Percentiles rank a stretch among this genome's conserved stretches.
These are phyloP conservation scores for Syrmaticus mikado DNA, from an alignment of 2,113 vertebrate genomes.

Conservation along the genomic window DNA sequence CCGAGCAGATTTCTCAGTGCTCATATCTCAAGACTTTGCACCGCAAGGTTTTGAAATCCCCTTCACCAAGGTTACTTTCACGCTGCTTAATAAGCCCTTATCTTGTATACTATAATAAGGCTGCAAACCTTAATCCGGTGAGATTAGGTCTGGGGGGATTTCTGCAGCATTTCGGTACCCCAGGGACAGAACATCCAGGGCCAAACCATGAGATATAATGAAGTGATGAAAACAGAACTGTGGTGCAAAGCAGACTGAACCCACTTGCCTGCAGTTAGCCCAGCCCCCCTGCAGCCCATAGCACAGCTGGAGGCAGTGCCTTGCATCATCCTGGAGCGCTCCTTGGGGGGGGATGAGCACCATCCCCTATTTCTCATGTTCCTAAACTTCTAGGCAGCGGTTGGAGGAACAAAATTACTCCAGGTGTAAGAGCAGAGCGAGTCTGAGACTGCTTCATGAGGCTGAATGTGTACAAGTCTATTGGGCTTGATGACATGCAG, in stretches of 20 bases:
- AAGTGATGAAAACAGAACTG: neutral
- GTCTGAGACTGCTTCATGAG: too few species aligned
- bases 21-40: neutral
- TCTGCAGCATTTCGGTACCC: neutral
- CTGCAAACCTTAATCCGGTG: neutral
- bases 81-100: conserved; percentile 22
- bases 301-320: neutral
- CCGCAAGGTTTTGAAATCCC: conserved; percentile 15
- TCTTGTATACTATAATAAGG: conserved; percentile 21
- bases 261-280: neutral
- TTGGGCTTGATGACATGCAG: too few species aligned
- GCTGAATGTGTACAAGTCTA: too few species aligned
- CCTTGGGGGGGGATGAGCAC: neutral
- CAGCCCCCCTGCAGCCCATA: neutral
- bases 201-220: neutral
- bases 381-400: too few species aligned
- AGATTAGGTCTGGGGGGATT: neutral
- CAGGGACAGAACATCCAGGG: neutral
- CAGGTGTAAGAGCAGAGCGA: too few species aligned
- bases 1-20: neutral
- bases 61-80: conserved; percentile 46
- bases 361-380: neutral
- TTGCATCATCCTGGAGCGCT: neutral
- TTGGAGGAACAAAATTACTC: too few species aligned
- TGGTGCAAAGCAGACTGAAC: neutral